phyloP scores from a whole-genome alignment of 2,797 vertebrate species.

The Sylvia borin region DNA sequence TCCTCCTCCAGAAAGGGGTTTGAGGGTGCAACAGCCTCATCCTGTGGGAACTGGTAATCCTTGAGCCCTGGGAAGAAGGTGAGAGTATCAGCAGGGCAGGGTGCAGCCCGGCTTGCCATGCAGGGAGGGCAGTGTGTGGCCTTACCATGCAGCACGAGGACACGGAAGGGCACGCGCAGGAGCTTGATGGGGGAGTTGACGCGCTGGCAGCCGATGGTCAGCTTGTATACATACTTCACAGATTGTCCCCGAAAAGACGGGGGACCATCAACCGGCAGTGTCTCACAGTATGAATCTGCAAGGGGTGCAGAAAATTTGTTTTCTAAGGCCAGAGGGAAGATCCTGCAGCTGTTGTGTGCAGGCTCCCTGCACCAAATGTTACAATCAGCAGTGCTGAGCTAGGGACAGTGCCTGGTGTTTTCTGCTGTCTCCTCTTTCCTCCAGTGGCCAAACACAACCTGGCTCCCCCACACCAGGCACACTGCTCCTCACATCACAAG shows the following conservation, averaged over 20 bases:
- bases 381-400: background rate
- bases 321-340: background rate
- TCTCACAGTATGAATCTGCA: slow-evolving; percentile 93
- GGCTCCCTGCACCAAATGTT: background rate
- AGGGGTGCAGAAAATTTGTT: background rate
- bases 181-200: slow-evolving; percentile 98
- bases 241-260: slow-evolving; percentile 96
- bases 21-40: slow-evolving; percentile 92
- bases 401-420: background rate
- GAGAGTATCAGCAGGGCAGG: rapidly evolving
- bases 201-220: slow-evolving; percentile 97
- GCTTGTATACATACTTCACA: slow-evolving; percentile 96
- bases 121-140: rapidly evolving
- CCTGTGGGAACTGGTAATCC: slow-evolving; percentile 89
- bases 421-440: background rate
- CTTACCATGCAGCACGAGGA: slow-evolving; percentile 92
- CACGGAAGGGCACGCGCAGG: slow-evolving; percentile 94
- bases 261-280: slow-evolving; percentile 88
- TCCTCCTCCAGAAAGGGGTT: slow-evolving; percentile 98
- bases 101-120: rapidly evolving
- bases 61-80: slow-evolving; percentile 83
- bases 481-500: background rate
- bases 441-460: background rate
- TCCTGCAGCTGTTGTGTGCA: background rate
- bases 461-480: rapidly evolving